phyloP scores from a whole-genome alignment of 2,113 vertebrate species.

The Acrocephalus kingi region DNA sequence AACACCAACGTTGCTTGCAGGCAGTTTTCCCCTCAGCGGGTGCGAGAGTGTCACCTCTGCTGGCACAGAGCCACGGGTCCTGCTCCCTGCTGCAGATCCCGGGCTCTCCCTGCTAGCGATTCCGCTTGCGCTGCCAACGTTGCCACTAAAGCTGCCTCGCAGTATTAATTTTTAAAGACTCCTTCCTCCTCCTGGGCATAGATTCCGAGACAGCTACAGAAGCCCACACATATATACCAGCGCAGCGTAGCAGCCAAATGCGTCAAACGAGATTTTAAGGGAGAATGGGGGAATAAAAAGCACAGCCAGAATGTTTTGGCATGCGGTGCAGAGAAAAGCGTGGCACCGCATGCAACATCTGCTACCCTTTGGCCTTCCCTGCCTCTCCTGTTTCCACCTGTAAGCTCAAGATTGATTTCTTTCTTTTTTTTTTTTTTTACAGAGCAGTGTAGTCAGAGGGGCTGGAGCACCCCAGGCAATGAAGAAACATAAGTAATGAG shows the following conservation, averaged over 20 bases:
- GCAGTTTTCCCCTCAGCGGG: slow-evolving; percentile 33
- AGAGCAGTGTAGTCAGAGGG: neutral
- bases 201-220: slow-evolving; percentile 49
- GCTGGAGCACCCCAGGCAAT: slow-evolving; percentile 56
- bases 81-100: neutral
- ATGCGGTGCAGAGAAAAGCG: neutral
- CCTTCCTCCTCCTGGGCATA: slow-evolving; percentile 43
- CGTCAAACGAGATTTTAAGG: slow-evolving; percentile 37
- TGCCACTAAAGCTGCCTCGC: slow-evolving; percentile 53
- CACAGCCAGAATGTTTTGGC: slow-evolving; percentile 13
- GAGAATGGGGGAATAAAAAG: slow-evolving; percentile 16
- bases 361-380: slow-evolving; percentile 7
- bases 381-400: slow-evolving; percentile 14
- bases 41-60: slow-evolving; percentile 41
- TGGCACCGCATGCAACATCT: neutral
- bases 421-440: neutral
- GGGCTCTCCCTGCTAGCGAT: slow-evolving; percentile 3
- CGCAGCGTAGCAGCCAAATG: neutral
- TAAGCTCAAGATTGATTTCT: slow-evolving; percentile 39
- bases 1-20: neutral
- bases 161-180: slow-evolving; percentile 64
- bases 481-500: slow-evolving; percentile 63
- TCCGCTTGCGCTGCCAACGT: neutral
- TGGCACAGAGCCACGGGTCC: slow-evolving; percentile 3
- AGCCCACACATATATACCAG: slow-evolving; percentile 35